These are phyloP conservation scores for Drosophila cognata DNA, from an alignment of 2,888 invertebrate genomes.

Conservation along the genomic window DNA sequence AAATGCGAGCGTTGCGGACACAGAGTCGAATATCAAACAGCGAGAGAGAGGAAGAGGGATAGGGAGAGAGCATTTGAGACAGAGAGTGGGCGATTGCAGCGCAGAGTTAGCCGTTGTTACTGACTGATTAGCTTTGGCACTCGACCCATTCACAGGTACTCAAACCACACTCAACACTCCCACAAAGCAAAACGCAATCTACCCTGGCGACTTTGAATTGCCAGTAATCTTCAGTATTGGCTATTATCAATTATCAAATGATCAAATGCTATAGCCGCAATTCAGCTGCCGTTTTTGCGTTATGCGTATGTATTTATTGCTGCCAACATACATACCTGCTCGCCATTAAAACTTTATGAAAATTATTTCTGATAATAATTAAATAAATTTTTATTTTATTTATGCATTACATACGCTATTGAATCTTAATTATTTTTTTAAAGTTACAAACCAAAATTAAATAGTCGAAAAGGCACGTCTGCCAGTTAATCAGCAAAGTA, in stretches of 20 bases:
- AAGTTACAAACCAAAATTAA: not conserved
- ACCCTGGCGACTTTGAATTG: conserved; percentile 18
- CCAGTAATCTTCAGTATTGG: conserved; percentile 46
- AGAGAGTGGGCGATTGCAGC: conserved; percentile 2
- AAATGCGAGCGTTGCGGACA: conserved; percentile 20
- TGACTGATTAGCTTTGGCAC: conserved; percentile 45
- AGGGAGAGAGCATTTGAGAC: not conserved
- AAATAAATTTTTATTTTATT: not conserved
- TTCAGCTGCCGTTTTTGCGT: conserved; percentile 25
- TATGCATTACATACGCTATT: not conserved
- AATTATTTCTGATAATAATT: not conserved
- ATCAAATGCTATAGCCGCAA: conserved; percentile 48
- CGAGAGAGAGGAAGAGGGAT: not conserved
- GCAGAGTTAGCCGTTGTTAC: conserved; percentile 25
- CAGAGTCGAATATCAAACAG: conserved; percentile 24
- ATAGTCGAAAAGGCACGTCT: not conserved
- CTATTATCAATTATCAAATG: conserved; percentile 60
- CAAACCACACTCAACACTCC: conserved; percentile 17
- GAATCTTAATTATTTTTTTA: not conserved
- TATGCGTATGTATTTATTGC: conserved; percentile 28
- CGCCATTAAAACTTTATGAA: not conserved
- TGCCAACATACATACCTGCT: not conserved
- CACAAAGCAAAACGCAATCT: conserved; percentile 6
- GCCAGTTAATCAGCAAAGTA: not conserved
- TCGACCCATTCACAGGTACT: conserved; percentile 52